These are phyloP conservation scores for Drosophila siamana DNA, from an alignment of 2,888 invertebrate genomes.

Conservation along the genomic window DNA sequence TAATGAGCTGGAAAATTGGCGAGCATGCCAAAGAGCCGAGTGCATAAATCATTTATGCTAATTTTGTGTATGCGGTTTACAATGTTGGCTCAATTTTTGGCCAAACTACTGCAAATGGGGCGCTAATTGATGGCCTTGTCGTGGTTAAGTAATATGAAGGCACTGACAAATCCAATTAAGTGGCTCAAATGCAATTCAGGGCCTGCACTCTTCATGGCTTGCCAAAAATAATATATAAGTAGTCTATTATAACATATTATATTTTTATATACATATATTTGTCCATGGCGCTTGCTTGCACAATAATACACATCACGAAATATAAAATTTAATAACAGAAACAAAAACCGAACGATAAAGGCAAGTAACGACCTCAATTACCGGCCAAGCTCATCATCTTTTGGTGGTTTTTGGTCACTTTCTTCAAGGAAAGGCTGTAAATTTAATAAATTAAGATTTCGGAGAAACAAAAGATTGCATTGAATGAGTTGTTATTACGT, in stretches of 20 bases:
- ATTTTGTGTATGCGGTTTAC: conserved; percentile 45
- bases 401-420: conserved; percentile 44
- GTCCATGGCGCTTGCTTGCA: conserved; percentile 36
- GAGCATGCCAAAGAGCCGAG: conserved; percentile 42
- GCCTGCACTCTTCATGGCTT: conserved; percentile 59
- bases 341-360: conserved; percentile 32
- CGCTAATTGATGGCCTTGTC: conserved; percentile 69
- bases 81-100: conserved; percentile 21
- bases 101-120: conserved; percentile 41
- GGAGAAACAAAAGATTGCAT: conserved; percentile 7
- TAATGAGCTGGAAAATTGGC: conserved; percentile 75
- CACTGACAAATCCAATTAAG: conserved; percentile 50
- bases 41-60: conserved; percentile 71
- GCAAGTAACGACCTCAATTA: conserved; percentile 68
- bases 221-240: conserved; percentile 47
- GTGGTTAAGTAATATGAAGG: conserved; percentile 16
- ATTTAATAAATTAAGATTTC: conserved; percentile 33
- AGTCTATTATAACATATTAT: conserved; percentile 14
- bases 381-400: conserved; percentile 23
- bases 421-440: conserved; percentile 67
- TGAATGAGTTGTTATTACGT: conserved; percentile 46
- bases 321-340: conserved; percentile 50
- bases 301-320: conserved; percentile 59
- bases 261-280: conserved; percentile 14
- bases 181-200: conserved; percentile 70